Evolutionary conservation across 2,113 vertebrate genomes (phyloP).

Genomic region (Nettapus auritus): DNA sequence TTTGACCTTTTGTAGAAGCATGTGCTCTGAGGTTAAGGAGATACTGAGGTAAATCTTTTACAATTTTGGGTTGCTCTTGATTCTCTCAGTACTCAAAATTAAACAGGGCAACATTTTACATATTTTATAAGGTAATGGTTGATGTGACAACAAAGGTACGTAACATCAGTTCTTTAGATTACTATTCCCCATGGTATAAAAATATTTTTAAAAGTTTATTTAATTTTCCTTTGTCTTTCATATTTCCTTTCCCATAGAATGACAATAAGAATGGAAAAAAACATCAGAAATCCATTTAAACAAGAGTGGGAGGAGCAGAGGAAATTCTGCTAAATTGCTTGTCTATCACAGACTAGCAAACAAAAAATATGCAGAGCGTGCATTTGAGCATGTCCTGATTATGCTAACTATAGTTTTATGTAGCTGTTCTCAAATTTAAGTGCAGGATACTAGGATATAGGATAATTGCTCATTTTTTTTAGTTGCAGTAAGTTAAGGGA

Average conservation of each 20-base stretch:
- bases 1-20: not conserved
- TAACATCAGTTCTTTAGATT: not conserved
- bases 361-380: not conserved
- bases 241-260: conserved; percentile 7
- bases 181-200: not conserved
- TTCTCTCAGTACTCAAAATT: not conserved
- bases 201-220: not conserved
- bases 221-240: not conserved
- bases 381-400: not conserved
- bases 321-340: not conserved
- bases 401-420: not conserved
- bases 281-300: not conserved
- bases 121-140: not conserved
- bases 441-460: not conserved
- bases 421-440: not conserved
- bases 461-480: not conserved
- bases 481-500: not conserved
- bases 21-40: not conserved
- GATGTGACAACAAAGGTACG: not conserved
- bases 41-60: not conserved
- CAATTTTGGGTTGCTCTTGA: not conserved
- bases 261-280: conserved; percentile 7
- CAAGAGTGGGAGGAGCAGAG: not conserved
- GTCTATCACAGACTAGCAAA: not conserved
- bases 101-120: not conserved